These are phyloP conservation scores for Ictalurus punctatus DNA, from an alignment of 2,113 vertebrate genomes.

Conservation along the genomic window DNA sequence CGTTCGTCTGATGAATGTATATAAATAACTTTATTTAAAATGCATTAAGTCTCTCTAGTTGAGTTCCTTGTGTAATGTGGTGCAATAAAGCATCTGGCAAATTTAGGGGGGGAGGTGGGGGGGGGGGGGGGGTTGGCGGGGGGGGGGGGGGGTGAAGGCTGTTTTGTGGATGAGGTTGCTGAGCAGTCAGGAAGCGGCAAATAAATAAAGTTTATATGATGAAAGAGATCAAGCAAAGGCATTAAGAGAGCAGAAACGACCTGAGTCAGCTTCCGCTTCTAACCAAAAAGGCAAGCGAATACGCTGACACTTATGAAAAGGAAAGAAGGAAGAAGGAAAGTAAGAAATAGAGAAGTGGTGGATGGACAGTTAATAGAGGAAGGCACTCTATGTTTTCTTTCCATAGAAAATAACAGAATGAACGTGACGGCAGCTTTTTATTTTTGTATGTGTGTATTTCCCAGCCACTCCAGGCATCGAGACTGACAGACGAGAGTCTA, in stretches of 20 bases:
- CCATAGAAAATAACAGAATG: neutral
- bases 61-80: neutral
- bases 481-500: neutral
- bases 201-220: slow-evolving; percentile 19
- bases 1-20: neutral
- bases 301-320: slow-evolving; percentile 24
- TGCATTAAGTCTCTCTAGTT: slow-evolving; percentile 10
- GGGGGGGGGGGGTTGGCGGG: too few species aligned
- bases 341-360: neutral
- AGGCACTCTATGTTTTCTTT: slow-evolving; percentile 2
- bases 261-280: slow-evolving; percentile 29
- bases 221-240: neutral
- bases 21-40: neutral
- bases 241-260: neutral
- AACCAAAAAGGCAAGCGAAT: neutral
- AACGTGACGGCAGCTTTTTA: neutral
- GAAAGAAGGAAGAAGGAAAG: slow-evolving; percentile 27
- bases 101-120: neutral
- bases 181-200: slow-evolving; percentile 14
- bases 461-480: neutral
- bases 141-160: neutral
- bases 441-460: neutral
- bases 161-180: slow-evolving; percentile 23
- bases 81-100: slow-evolving; percentile 8
- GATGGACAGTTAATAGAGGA: neutral